Conservation (phyloP, 2,888 invertebrate genomes). For the Acleris holmiana region DNA sequence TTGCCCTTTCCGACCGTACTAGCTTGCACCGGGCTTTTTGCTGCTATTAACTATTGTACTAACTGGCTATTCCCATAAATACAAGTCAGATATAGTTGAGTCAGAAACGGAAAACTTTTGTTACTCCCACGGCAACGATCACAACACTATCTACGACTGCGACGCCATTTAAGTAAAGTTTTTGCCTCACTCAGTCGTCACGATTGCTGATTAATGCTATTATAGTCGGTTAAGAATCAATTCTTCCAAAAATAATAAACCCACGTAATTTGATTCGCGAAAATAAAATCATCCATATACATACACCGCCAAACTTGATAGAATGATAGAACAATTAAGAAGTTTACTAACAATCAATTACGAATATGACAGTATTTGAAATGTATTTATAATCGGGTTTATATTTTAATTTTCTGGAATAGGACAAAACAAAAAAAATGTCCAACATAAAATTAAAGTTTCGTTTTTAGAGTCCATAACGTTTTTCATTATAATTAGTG, state of each 20-base stretch:
- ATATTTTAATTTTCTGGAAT: too few relatives aligned
- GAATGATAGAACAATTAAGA: too few relatives aligned
- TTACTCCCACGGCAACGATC: not conserved
- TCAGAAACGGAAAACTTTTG: not conserved
- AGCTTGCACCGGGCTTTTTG: conserved; percentile 23
- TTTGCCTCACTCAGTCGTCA: too few relatives aligned
- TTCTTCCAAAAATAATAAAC: conserved; percentile 9
- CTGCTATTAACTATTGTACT: conserved; percentile 11
- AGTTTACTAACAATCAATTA: too few relatives aligned
- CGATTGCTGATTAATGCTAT: too few relatives aligned
- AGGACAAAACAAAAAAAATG: too few relatives aligned
- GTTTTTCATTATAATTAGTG: too few relatives aligned
- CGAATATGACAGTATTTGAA: too few relatives aligned
- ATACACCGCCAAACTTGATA: too few relatives aligned
- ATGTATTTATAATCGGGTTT: too few relatives aligned
- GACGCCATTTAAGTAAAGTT: not conserved
- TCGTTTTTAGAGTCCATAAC: too few relatives aligned
- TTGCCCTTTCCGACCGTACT: conserved; percentile 18
- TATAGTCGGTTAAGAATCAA: not conserved
- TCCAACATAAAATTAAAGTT: too few relatives aligned
- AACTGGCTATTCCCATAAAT: not conserved
- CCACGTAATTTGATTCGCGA: conserved; percentile 11
- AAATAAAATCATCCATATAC: conserved; percentile 29
- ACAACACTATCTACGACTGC: not conserved
- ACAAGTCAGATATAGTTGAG: not conserved